phyloP scores from a whole-genome alignment of 2,797 vertebrate species.

The Myotis planiceps region DNA sequence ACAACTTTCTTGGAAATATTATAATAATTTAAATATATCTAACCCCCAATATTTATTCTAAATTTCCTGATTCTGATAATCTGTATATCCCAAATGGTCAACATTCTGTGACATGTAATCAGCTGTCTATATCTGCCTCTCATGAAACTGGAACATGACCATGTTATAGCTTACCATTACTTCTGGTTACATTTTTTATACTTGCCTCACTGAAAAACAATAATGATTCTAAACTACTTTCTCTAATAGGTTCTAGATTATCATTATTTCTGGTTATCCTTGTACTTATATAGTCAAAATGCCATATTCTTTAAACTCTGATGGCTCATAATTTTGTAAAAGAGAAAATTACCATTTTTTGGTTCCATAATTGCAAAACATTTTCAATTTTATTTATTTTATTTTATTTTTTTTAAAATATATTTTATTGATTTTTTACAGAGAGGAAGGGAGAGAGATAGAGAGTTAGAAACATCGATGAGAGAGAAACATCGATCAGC shows the following conservation, averaged over 20 bases:
- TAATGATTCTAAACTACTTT: background rate
- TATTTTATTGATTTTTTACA: no score
- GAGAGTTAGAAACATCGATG: no score
- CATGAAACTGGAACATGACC: background rate
- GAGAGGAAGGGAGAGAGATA: no score
- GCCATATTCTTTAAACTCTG: background rate
- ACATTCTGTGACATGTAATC: background rate
- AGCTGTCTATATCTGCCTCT: background rate
- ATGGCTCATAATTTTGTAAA: background rate
- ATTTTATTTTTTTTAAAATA: no score
- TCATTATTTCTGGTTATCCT: constrained; percentile 1
- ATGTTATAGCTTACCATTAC: background rate
- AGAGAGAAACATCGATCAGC: no score
- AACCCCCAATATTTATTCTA: background rate
- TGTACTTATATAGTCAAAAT: constrained; percentile 15
- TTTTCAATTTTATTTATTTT: background rate
- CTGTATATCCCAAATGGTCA: background rate
- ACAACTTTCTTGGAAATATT: background rate
- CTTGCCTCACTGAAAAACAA: background rate
- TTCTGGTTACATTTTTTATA: background rate
- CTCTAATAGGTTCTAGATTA: background rate
- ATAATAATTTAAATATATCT: background rate
- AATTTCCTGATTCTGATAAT: constrained; percentile 21
- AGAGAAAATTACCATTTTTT: background rate
- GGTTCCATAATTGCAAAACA: background rate